Evolutionary conservation across 2,113 vertebrate genomes (phyloP).

Genomic region (human (Homo sapiens)): GRCh38 chr3:116693001-116693500

Average conservation of each 20-base stretch:
- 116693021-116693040: not conserved
- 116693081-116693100: not conserved
- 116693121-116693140: not conserved
- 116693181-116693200: not conserved
- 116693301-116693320: not conserved
- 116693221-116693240: not conserved
- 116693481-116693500: not conserved
- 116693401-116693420: not conserved
- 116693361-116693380: constrained; percentile 23
- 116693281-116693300: not conserved
- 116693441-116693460: not conserved
- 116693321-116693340: not conserved
- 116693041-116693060: not conserved
- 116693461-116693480: not conserved
- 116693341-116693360: not conserved
- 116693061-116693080: not conserved
- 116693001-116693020: not conserved
- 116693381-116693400: not conserved
- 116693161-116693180: not conserved
- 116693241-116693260: not conserved
- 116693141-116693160: not conserved
- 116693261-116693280: not conserved
- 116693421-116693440: not conserved
- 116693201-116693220: not conserved
- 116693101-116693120: not conserved